Conservation (phyloP, 2,113 vertebrate genomes). For the Psophia crepitans region DNA sequence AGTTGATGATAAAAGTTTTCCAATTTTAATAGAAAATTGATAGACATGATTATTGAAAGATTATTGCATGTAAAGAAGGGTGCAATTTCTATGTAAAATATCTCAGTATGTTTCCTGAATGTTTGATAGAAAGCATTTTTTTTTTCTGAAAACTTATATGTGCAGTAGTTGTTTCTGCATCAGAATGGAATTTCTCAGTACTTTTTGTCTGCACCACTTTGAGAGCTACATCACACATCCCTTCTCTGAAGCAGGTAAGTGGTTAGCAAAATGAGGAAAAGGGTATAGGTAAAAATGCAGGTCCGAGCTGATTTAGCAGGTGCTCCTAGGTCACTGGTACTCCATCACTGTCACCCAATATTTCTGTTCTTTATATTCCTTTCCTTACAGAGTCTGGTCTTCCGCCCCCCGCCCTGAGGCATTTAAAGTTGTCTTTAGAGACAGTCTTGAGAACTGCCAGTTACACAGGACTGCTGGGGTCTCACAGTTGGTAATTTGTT, state of each 20-base stretch:
- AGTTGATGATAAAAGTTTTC: background rate
- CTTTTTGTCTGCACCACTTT: background rate
- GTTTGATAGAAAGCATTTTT: background rate
- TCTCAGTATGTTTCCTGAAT: background rate
- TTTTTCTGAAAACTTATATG: background rate
- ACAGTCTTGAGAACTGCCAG: background rate
- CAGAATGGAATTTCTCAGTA: background rate
- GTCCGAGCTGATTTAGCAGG: background rate
- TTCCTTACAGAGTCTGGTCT: background rate
- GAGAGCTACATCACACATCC: background rate
- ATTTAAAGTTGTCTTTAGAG: background rate
- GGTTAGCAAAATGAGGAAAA: background rate
- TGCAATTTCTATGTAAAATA: background rate
- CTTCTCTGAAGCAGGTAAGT: background rate
- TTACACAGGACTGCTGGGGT: background rate
- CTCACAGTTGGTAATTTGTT: background rate
- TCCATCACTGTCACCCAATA: background rate
- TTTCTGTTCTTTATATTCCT: background rate
- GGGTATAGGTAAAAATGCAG: background rate
- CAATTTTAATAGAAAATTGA: background rate
- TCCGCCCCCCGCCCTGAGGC: no score
- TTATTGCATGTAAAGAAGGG: background rate
- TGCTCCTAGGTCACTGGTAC: background rate
- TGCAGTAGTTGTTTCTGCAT: background rate
- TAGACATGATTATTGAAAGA: background rate